Evolutionary conservation across 2,113 vertebrate genomes (phyloP).

Genomic region (Nyctibius bracteatus): DNA sequence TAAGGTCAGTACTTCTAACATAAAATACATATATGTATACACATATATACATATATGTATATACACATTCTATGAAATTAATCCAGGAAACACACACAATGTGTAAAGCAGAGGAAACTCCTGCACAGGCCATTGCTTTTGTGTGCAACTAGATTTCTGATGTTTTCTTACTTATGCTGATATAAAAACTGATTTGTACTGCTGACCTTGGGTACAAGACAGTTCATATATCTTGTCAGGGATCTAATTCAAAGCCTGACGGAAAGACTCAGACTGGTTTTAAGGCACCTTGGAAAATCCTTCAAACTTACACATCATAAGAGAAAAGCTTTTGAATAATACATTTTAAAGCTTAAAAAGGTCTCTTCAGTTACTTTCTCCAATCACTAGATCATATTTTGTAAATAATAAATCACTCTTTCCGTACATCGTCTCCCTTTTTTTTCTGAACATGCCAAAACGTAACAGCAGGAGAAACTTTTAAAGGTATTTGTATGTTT

Average conservation of each 20-base stretch:
- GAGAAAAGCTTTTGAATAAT: background rate
- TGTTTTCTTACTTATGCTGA: background rate
- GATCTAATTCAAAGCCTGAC: conserved; percentile 1
- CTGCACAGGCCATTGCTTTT: background rate
- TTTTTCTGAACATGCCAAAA: background rate
- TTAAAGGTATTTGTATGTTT: background rate
- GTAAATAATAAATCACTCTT: background rate
- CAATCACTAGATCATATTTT: background rate
- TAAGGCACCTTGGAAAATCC: background rate
- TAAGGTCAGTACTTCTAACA: background rate
- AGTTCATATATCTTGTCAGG: background rate
- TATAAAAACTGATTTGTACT: background rate
- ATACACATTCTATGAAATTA: background rate
- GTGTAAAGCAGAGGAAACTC: background rate
- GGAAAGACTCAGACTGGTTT: background rate
- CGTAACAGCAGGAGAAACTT: background rate
- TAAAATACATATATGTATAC: background rate
- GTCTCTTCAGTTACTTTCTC: background rate
- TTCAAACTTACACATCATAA: background rate
- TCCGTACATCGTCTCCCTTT: background rate
- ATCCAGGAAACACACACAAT: background rate
- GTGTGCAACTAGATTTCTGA: background rate
- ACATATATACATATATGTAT: background rate
- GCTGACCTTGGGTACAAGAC: background rate
- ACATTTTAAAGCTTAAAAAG: background rate